Evolutionary conservation across 2,113 vertebrate genomes (phyloP), one percentile per base, ranked within the genome.

Genomic region (Macquaria australasica): DNA sequence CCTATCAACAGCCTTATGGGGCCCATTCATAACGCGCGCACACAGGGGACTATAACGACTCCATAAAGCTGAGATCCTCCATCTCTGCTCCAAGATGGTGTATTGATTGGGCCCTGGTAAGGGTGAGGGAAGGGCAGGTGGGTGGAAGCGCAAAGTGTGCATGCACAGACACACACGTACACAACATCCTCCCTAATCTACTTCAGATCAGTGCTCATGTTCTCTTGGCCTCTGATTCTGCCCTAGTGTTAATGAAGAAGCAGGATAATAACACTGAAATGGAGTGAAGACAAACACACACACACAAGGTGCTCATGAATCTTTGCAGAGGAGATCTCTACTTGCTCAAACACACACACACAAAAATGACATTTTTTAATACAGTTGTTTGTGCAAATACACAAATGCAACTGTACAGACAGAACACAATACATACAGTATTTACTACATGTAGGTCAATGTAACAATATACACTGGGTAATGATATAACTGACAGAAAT

Each of bases 21-120:
- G 74, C 53, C 81, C 89, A 92, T 95, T 94, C 88, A 91, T 92
- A 94, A 94, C 90, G 78, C 83, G 89, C 67, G 70, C 67, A 74
- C 85, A 83, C 83, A 31, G 71, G 89, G 89, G 77, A 89, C 73
- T 87, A 81, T 93, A 94, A 95, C 82, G 64, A 91, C 92, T 95
- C 92, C 90, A 94, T 95, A 93, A 94, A 92, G 92, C 74, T 75
- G 3, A 71, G 79, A 88, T 79, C 79, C 84, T 89, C 85, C 82
- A 72, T 87, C 82, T 91, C 88, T 85, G 78, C 87, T 85, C 53
- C 56, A n/a, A 82, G 77, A 94, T 87, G 84, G 73, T 48, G 56
- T 94, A 95, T 95, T 56, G 95, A 96, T 95, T 72, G 23, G 58
- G 78, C 69, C 76, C 50, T 51, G 56, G 88, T 83, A 64, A 85